Percentiles rank a stretch among this genome's conserved stretches.
phyloP scores from a whole-genome alignment of 2,113 vertebrate species.

The Zosterops japonicus region DNA sequence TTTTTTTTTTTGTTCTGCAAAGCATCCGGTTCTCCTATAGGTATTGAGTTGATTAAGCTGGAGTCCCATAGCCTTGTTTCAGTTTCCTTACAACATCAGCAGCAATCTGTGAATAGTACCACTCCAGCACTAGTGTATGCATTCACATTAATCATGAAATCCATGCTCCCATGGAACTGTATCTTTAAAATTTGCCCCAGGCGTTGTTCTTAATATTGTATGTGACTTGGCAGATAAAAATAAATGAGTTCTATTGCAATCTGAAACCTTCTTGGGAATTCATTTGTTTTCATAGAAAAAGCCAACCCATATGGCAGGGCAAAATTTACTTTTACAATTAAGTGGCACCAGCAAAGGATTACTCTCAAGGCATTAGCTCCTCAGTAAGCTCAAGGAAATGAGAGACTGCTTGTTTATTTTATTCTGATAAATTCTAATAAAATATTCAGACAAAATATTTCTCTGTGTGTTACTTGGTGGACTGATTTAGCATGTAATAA shows the following conservation, averaged over 20 bases:
- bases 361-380: not conserved
- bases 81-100: not conserved
- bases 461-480: not conserved
- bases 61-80: not conserved
- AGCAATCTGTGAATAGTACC: not conserved
- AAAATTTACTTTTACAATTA: slow-evolving; percentile 50
- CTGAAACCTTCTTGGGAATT: not conserved
- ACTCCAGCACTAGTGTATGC: not conserved
- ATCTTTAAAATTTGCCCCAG: slow-evolving; percentile 15
- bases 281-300: not conserved
- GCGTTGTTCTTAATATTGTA: not conserved
- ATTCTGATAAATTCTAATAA: slow-evolving; percentile 12
- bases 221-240: not conserved
- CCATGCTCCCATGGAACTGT: not conserved
- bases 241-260: not conserved
- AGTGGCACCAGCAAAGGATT: not conserved
- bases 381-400: slow-evolving; percentile 4
- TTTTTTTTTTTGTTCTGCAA: not conserved
- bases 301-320: not conserved
- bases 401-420: not conserved
- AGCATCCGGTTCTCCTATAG: not conserved
- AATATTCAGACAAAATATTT: not conserved
- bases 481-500: not conserved
- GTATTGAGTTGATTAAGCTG: not conserved
- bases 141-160: not conserved